Evolutionary conservation across 2,797 vertebrate species (phyloP), one percentile per base, ranked within the genome.

Genomic region (Scyliorhinus canicula): DNA sequence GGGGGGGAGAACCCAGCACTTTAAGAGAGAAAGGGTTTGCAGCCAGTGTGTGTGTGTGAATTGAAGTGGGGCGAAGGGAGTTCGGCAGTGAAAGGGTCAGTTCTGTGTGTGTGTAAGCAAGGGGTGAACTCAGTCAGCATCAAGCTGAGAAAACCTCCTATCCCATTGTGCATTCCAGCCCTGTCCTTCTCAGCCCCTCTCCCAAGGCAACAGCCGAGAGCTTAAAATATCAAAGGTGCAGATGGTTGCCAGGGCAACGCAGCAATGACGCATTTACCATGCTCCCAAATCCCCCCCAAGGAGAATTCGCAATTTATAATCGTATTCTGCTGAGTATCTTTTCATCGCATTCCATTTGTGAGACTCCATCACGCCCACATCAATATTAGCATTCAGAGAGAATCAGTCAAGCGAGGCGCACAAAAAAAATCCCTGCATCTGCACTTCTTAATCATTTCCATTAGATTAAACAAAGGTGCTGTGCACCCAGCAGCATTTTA

Each of bases 181-280:
- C 28, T 94, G 93, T 94, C 93, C 67, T 94, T 94, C 67, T 40
- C 67, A 69, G 50, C 65, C 24, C 47, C 47, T 35, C 93, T 94
- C 90, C 85, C 50, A 57, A 95, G 69, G 82, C 79, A 50, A 95
- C 88, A 94, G 93, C 93, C 50, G 26, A 94, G 93, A 94, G 79
- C 88, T 77, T 82, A 95, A 93, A 82, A 95, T 95, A 95, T 95
- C 95, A 93, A 95, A 95, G 95, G 96, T 96, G 96, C 96, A 95
- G 96, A 95, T 95, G 96, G 97, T 97, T 97, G 95, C 96, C 95
- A 95, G 52, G 95, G 96, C 95, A 96, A 97, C 96, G 63, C 95
- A 94, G 93, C 60, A 60, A 95, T 96, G 97, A 97, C 96, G 96
- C 96, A 97, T 71, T 65, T 95, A 0, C 69, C 94, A 65, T 57